Base-by-base conservation (phyloP, 1,140 invertebrate genomes). In the Listronotus oregonensis region DNA sequence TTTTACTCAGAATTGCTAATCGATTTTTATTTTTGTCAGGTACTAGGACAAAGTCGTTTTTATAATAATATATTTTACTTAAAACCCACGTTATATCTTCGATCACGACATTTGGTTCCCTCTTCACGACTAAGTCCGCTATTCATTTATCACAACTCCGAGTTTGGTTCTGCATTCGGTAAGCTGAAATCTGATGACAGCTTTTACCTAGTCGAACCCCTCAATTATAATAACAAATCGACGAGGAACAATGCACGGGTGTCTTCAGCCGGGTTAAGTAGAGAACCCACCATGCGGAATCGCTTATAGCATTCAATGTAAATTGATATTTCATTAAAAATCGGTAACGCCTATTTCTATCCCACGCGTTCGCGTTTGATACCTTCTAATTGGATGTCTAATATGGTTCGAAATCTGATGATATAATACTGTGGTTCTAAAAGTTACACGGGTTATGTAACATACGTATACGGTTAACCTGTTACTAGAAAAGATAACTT, bases 221-320 rank as follows among this genome's bases (percentile, higher is more conserved):
- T 63, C 52, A 63, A 63, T 63, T 63, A 63, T 63, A 63, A 50
- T 63, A 63, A 63, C 60, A 63, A 63, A 63, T 63, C 60, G 49
- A 27, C 50, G n/a, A 31, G 42, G 40, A 63, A 63, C 60, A 63
- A 63, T 63, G 31, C 49, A 54, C 60, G 60, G 60, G 60, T 63
- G 60, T 63, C 60, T 63, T 63, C 60, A 39, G 10, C 21, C 51
- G 51, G 21, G 50, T 54, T 63, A 50, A 50, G 60, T 61, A 61
- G 58, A 61, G 58, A 61, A 51, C 58, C 58, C 58, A 61, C 46
- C 58, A 61, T 42, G 58, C 58, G 58, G 58, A 61, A 61, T 61
- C 58, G 58, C 50, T 61, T 37, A 42, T 37, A 55, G 49, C 51
- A 63, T 63, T 63, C 60, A 63, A 63, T 63, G 60, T 63, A 63